A percentile compares a stretch with the other conserved stretches of the same genome.
Conservation (phyloP, 2,797 vertebrate species). For the Otolemur crassicaudatus region DNA sequence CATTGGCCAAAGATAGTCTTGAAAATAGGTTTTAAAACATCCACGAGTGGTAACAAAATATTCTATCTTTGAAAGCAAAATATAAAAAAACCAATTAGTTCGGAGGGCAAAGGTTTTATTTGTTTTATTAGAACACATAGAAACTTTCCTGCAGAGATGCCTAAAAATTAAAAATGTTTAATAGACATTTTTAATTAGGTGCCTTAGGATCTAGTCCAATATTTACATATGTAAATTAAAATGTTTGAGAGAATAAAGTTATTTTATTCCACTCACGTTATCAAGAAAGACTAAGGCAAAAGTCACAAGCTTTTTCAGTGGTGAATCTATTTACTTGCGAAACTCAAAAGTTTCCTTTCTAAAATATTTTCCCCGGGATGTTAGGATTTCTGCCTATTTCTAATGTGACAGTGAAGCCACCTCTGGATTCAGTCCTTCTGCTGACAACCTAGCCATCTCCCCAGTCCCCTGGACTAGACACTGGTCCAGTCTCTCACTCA, state of each 20-base stretch:
- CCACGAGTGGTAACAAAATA: background rate
- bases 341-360: background rate
- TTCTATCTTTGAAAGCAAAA: background rate
- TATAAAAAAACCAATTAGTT: background rate
- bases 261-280: slow-evolving; percentile 32
- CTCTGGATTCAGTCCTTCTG: background rate
- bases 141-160: background rate
- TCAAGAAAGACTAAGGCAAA: slow-evolving; percentile 2
- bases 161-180: background rate
- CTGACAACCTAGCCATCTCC: fast-evolving
- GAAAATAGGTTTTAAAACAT: background rate
- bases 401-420: background rate
- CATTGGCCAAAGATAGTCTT: background rate
- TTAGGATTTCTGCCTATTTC: background rate
- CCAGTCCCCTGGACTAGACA: too few species aligned
- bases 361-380: background rate
- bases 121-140: background rate
- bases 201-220: background rate
- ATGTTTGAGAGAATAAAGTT: background rate
- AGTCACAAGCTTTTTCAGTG: background rate
- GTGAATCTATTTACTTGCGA: background rate
- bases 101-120: background rate
- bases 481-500: background rate
- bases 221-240: slow-evolving; percentile 20
- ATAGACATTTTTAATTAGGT: background rate